A percentile compares a stretch with the other conserved stretches of the same genome.
These are phyloP conservation scores for Mohoua ochrocephala DNA, from an alignment of 2,113 vertebrate genomes.

Conservation along the genomic window DNA sequence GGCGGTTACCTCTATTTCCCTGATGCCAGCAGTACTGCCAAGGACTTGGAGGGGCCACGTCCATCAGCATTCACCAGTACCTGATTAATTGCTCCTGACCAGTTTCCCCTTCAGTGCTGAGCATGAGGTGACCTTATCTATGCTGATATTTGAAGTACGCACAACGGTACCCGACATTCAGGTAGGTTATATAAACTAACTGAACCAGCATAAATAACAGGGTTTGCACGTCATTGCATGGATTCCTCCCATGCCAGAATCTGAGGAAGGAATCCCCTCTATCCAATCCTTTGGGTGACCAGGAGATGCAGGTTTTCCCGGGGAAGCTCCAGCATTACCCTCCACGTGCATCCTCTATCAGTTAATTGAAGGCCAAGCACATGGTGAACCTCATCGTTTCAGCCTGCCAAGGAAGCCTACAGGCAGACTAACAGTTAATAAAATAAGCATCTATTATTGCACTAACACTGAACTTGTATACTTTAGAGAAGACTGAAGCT, in stretches of 20 bases:
- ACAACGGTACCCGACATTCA: neutral
- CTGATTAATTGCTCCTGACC: neutral
- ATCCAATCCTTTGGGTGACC: neutral
- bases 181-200: neutral
- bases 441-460: constrained; percentile 35
- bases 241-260: neutral
- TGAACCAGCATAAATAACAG: neutral
- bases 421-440: constrained; percentile 40
- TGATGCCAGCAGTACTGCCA: neutral
- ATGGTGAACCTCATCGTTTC: fast-evolving
- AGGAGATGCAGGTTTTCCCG: neutral
- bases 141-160: neutral
- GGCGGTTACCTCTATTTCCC: neutral
- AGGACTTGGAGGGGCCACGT: neutral
- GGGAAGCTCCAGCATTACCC: neutral
- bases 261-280: neutral
- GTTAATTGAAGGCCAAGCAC: neutral
- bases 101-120: neutral
- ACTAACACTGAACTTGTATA: constrained; percentile 18
- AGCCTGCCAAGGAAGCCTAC: neutral
- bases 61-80: neutral
- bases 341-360: neutral
- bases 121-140: neutral
- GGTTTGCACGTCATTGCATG: neutral
- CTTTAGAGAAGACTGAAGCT: constrained; percentile 37